Evolutionary conservation across 2,797 vertebrate genomes (phyloP).

Genomic region (Eulemur rubriventer): DNA sequence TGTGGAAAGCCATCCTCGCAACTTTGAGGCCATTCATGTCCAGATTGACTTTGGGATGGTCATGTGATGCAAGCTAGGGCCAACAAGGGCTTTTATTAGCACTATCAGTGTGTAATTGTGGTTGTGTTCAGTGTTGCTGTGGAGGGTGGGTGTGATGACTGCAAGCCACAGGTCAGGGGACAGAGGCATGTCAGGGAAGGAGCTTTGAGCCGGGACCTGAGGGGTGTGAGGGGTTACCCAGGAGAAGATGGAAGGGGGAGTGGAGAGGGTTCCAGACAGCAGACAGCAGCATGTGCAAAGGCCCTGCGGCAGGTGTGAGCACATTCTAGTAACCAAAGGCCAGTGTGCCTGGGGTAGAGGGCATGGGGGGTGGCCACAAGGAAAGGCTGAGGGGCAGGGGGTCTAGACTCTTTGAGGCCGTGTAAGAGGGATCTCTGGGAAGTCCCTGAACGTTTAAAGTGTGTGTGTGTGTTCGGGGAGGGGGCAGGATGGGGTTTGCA

Average conservation of each 20-base stretch:
- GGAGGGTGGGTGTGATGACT: not conserved
- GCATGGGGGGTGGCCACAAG: not conserved
- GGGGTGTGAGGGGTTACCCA: not conserved
- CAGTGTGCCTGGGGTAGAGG: not conserved
- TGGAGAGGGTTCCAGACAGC: not conserved
- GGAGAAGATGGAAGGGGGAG: not conserved
- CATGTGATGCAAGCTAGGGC: not conserved
- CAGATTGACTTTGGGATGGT: not conserved
- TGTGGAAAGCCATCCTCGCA: rapidly evolving
- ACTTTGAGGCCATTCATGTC: not conserved
- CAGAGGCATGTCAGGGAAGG: not conserved
- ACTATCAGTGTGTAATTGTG: not conserved
- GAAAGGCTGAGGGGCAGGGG: not conserved
- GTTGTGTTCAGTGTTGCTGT: not conserved
- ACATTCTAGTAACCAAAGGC: not conserved
- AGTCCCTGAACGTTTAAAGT: not conserved
- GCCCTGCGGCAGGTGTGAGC: not conserved
- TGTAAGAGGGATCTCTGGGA: not conserved
- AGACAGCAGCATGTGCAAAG: not conserved
- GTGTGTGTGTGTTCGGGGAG: not conserved
- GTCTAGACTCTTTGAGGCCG: not conserved
- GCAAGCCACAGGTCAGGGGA: not conserved
- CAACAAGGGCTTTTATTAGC: not conserved
- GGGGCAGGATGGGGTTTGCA: not conserved
- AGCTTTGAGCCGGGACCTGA: not conserved